Conservation (phyloP, 2,888 invertebrate genomes). For the Exocentrus adspersus region DNA sequence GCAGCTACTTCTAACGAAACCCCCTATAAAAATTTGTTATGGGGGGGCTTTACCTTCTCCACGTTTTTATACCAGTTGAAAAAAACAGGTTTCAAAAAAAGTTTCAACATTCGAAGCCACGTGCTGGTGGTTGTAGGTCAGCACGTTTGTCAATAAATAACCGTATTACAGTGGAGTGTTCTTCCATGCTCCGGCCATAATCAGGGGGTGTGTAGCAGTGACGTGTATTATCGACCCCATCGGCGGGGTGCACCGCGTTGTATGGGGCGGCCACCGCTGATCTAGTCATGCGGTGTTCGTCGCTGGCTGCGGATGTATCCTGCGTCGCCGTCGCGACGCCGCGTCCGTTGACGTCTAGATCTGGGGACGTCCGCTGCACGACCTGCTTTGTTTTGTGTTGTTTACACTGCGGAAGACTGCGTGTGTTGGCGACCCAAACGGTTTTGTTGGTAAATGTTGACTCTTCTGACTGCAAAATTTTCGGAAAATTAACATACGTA, state of each 20-base stretch:
- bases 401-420: not conserved
- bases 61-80: not conserved
- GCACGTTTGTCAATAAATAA: constrained; percentile 25
- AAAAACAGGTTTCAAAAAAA: not conserved
- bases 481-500: too few species aligned
- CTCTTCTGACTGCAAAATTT: not conserved
- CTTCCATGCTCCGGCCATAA: constrained; percentile 10
- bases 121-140: not conserved
- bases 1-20: too few species aligned
- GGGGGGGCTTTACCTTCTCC: not conserved
- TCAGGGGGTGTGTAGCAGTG: constrained; percentile 40
- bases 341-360: constrained; percentile 20
- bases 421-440: not conserved
- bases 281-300: constrained; percentile 61
- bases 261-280: constrained; percentile 44
- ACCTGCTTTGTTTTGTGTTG: not conserved
- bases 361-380: constrained; percentile 24
- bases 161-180: constrained; percentile 22
- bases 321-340: constrained; percentile 41
- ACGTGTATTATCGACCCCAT: constrained; percentile 54
- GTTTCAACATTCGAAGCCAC: too few species aligned
- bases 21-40: too few species aligned
- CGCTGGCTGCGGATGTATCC: constrained; percentile 54
- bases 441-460: not conserved
- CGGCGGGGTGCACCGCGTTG: constrained; percentile 49